Evolutionary conservation across 1,140 invertebrate species (phyloP), one percentile per base, ranked within the genome.

Genomic region (Ostrea edulis): DNA sequence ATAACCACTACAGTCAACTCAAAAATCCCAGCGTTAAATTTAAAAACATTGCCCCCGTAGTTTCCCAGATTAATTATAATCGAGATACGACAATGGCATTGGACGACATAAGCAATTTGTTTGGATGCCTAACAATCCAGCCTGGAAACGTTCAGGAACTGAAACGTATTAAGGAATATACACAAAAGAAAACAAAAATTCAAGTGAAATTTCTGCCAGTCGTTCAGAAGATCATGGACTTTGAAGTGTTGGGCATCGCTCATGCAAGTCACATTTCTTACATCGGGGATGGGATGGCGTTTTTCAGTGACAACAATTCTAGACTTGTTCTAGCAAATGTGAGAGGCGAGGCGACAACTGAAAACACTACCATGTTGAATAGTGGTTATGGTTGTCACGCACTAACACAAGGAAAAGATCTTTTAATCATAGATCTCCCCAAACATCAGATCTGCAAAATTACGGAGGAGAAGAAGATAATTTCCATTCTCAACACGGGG

Each of bases 291-390:
- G 68, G 14, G 68, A 77, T 77, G 22, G 68, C 68, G 11, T 35
- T 77, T 77, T 77, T 77, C 25, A 77, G 68, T 29, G 68, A 77
- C 68, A 77, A 77, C 29, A 77, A 77, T 25, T 77, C 68, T 5
- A 77, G 29, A 29, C 25, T 77, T 7, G 22, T 77, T 29, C 29
- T 77, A 2, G 68, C 68, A 77, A 77, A 77, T 35, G 0, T 12
- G 68, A 25, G 68, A 77, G 68, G 68, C 0, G 68, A 35, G 25
- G 12, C 35, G 29, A 25, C 12, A 14, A 77, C 25, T 14, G 68
- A 77, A 25, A 77, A 35, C 14, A 9, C 14, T 29, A 25, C 12
- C 14, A 35, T 77, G 68, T 12, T 77, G 25, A 77, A 12, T 35
- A 77, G 68, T 29, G 68, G 68, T 35, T 77, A 29, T 17, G 68